These are phyloP conservation scores for Keiferia lycopersicella DNA, from an alignment of 2,888 invertebrate species.

Conservation along the genomic window DNA sequence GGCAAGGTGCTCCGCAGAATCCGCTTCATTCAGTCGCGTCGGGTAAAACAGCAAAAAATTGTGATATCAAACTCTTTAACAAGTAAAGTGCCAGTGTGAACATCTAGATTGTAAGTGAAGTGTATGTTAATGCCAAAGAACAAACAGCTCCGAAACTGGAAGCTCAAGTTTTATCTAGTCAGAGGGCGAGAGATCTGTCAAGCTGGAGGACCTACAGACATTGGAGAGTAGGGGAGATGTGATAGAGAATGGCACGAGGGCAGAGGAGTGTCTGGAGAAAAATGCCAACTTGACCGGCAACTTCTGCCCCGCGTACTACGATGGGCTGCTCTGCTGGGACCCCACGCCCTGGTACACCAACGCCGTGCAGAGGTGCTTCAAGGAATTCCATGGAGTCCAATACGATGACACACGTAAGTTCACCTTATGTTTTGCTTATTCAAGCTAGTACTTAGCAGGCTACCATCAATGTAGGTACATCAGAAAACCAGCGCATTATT, in stretches of 20 bases:
- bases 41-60: slow-evolving; percentile 54
- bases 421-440: too few relatives aligned
- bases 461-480: too few relatives aligned
- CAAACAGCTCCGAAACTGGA: slow-evolving; percentile 39
- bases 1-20: slow-evolving; percentile 62
- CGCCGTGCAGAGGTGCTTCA: slow-evolving; percentile 89
- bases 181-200: slow-evolving; percentile 49
- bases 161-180: slow-evolving; percentile 47
- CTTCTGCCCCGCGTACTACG: slow-evolving; percentile 86
- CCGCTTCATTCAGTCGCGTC: slow-evolving; percentile 51
- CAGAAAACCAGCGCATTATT: too few relatives aligned
- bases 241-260: slow-evolving; percentile 61
- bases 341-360: slow-evolving; percentile 85
- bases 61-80: slow-evolving; percentile 44
- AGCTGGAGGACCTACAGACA: slow-evolving; percentile 76
- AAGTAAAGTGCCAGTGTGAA: slow-evolving; percentile 46
- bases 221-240: slow-evolving; percentile 59
- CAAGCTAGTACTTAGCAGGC: too few relatives aligned
- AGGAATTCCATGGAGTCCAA: slow-evolving; percentile 87
- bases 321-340: slow-evolving; percentile 92
- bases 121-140: slow-evolving; percentile 51
- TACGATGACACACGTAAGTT: slow-evolving; percentile 93
- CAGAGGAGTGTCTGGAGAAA: slow-evolving; percentile 61
- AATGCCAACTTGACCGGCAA: slow-evolving; percentile 53
- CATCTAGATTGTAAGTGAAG: slow-evolving; percentile 40